These are phyloP conservation scores for Scaptomyza tumidula DNA, from an alignment of 2,888 invertebrate genomes.

Conservation along the genomic window DNA sequence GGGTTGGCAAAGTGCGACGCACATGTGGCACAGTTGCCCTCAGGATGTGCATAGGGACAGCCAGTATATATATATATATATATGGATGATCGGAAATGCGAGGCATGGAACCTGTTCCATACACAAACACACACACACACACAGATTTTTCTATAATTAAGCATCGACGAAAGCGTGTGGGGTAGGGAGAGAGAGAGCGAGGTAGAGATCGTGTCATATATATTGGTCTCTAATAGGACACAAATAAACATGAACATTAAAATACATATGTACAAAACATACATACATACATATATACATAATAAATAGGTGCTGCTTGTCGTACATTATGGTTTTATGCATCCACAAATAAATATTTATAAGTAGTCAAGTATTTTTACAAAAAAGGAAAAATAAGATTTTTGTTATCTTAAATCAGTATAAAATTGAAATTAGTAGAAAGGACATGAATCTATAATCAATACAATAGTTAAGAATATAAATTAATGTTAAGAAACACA, in stretches of 20 bases:
- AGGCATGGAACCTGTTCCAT: conserved; percentile 64
- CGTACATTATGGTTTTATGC: neutral
- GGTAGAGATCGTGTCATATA: conserved; percentile 54
- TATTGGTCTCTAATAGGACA: conserved; percentile 56
- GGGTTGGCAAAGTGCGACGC: conserved; percentile 42
- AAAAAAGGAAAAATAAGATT: too few species aligned
- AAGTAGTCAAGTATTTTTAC: too few species aligned
- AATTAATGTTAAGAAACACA: too few species aligned
- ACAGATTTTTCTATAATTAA: conserved; percentile 65
- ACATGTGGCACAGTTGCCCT: conserved; percentile 60
- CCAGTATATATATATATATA: neutral
- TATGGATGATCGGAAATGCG: conserved; percentile 52
- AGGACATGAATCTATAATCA: too few species aligned
- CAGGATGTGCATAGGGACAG: conserved; percentile 36
- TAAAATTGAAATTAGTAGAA: too few species aligned
- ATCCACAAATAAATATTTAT: too few species aligned
- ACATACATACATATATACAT: neutral
- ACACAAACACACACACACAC: conserved; percentile 12
- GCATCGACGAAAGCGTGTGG: conserved; percentile 33
- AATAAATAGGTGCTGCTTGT: neutral
- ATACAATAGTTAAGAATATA: too few species aligned
- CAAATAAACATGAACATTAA: conserved; percentile 61
- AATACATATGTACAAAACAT: conserved; percentile 11
- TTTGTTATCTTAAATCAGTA: too few species aligned
- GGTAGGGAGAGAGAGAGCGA: conserved; percentile 34